Evolutionary conservation across 2,888 invertebrate genomes (phyloP).

Genomic region (Microctonus aethiopoides): DNA sequence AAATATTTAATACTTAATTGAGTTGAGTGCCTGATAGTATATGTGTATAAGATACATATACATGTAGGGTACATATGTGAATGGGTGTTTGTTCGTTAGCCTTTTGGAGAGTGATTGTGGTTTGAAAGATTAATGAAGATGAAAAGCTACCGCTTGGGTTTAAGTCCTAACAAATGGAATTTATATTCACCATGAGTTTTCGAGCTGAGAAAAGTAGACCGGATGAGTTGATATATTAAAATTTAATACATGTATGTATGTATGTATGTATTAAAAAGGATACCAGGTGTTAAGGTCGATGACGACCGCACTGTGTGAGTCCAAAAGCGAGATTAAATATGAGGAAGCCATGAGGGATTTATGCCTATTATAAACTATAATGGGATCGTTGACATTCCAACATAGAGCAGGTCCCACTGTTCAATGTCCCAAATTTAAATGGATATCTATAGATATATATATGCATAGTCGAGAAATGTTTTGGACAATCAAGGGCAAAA

Average conservation of each 20-base stretch:
- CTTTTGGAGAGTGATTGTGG: background rate
- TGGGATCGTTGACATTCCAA: conserved; percentile 56
- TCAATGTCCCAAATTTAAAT: conserved; percentile 40
- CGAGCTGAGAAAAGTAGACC: background rate
- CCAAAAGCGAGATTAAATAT: conserved; percentile 18
- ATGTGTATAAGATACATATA: no score
- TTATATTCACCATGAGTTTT: background rate
- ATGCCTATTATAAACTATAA: conserved; percentile 48
- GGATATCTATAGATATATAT: background rate
- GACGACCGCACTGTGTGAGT: background rate
- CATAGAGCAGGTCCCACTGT: conserved; percentile 57
- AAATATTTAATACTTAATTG: background rate
- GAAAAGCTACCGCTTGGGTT: background rate
- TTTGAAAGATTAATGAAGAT: background rate
- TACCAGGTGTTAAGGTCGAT: background rate
- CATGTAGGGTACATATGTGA: background rate
- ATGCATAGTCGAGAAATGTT: background rate
- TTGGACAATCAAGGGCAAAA: background rate
- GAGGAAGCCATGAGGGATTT: conserved; percentile 48
- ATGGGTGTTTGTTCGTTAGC: background rate
- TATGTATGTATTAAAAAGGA: background rate
- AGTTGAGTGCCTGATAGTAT: background rate
- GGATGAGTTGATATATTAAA: background rate
- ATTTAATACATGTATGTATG: background rate
- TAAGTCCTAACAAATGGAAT: background rate